Conservation (phyloP, 2,888 invertebrate genomes). For the Ceratothoa steindachneri region DNA sequence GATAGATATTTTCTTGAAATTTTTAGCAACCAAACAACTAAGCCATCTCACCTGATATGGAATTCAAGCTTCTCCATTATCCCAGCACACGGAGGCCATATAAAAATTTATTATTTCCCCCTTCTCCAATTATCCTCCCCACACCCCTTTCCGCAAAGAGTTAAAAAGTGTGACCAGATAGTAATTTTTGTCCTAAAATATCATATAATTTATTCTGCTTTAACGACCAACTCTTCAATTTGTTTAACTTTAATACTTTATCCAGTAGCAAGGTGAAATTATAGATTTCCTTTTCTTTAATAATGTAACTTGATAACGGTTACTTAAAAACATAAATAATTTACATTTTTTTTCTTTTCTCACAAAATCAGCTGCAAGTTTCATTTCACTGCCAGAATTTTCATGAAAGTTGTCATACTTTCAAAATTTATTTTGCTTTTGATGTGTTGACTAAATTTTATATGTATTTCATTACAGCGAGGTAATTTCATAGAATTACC, state of each 20-base stretch:
- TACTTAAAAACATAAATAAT: not conserved
- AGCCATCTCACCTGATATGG: slow-evolving; percentile 43
- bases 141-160: slow-evolving; percentile 45
- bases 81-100: slow-evolving; percentile 46
- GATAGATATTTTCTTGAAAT: not conserved
- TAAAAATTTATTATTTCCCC: slow-evolving; percentile 45
- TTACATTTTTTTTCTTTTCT: slow-evolving; percentile 27
- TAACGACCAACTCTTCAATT: not conserved
- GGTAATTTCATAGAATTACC: too few relatives aligned
- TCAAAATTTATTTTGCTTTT: slow-evolving; percentile 1
- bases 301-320: too few relatives aligned
- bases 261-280: too few relatives aligned
- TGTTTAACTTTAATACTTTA: not conserved
- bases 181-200: slow-evolving; percentile 9
- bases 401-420: slow-evolving; percentile 22
- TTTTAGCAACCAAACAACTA: slow-evolving; percentile 26
- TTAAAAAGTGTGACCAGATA: slow-evolving; percentile 26
- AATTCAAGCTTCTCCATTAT: slow-evolving; percentile 44
- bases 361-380: slow-evolving; percentile 42
- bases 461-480: too few relatives aligned
- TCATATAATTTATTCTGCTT: not conserved
- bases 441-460: too few relatives aligned
- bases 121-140: slow-evolving; percentile 24
- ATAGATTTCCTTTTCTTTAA: too few relatives aligned
- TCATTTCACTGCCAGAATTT: slow-evolving; percentile 32